A percentile compares a stretch with the other conserved stretches of the same genome.
Evolutionary conservation across 2,888 invertebrate species (phyloP).

Genomic region (Mesodorylaimus sp.): DNA sequence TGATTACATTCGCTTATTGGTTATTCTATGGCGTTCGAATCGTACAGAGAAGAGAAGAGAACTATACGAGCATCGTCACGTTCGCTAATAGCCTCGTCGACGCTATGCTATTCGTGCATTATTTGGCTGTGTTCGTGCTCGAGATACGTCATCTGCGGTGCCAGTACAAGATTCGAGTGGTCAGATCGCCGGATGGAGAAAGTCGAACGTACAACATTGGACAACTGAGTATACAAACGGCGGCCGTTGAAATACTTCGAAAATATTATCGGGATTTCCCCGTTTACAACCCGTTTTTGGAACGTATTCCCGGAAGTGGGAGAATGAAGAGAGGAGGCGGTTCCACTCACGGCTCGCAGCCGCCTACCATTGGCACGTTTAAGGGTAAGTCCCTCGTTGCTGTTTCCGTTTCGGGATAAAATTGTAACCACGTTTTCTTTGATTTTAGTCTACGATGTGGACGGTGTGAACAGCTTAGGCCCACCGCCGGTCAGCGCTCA

Average conservation of each 20-base stretch:
- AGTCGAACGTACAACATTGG: conserved; percentile 62
- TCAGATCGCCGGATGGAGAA: conserved; percentile 85
- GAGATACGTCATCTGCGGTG: conserved; percentile 81
- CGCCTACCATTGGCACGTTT: conserved; percentile 41
- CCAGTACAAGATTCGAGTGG: conserved; percentile 49
- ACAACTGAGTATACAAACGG: conserved; percentile 67
- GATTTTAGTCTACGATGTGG: conserved; percentile 67
- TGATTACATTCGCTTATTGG: conserved; percentile 92
- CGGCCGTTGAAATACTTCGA: conserved; percentile 81
- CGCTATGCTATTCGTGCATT: conserved; percentile 80
- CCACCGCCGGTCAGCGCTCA: conserved; percentile 33
- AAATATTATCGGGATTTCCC: conserved; percentile 89
- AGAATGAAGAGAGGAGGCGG: conserved; percentile 7
- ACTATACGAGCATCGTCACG: conserved; percentile 48
- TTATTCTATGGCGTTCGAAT: conserved; percentile 82
- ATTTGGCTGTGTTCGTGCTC: conserved; percentile 72
- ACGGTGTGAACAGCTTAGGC: conserved; percentile 40
- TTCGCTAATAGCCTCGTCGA: conserved; percentile 83
- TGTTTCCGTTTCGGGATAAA: background rate
- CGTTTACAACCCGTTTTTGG: conserved; percentile 86
- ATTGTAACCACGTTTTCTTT: background rate
- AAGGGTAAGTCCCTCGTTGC: conserved; percentile 38
- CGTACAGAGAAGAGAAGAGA: conserved; percentile 30
- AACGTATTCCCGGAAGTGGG: conserved; percentile 48
- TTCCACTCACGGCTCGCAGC: conserved; percentile 9